Conservation (phyloP, 2,888 invertebrate genomes). For the Liopterus haemorrhoidalis region DNA sequence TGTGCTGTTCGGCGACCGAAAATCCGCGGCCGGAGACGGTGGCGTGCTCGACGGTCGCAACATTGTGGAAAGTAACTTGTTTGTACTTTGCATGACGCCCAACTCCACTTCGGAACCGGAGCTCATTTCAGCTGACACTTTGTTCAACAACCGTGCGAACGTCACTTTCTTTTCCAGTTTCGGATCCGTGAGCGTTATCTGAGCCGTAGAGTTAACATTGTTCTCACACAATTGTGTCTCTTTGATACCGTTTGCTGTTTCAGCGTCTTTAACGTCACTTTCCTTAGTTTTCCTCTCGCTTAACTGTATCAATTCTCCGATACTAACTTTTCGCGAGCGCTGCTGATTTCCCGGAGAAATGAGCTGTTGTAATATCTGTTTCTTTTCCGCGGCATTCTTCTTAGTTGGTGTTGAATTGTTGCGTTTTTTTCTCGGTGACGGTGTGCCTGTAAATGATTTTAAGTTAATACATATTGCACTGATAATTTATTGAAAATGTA, state of each 20-base stretch:
- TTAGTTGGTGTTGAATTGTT: slow-evolving; percentile 74
- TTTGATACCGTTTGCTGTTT: slow-evolving; percentile 50
- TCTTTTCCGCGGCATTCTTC: slow-evolving; percentile 70
- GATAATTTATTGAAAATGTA: neutral
- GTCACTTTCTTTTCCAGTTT: slow-evolving; percentile 74
- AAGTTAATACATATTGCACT: neutral
- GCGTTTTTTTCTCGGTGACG: slow-evolving; percentile 71
- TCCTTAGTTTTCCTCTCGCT: slow-evolving; percentile 52
- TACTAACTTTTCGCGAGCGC: slow-evolving; percentile 57
- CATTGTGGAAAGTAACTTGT: slow-evolving; percentile 42
- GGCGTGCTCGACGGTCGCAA: slow-evolving; percentile 51
- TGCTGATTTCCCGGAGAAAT: slow-evolving; percentile 61
- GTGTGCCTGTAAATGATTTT: slow-evolving; percentile 65
- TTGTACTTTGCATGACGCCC: slow-evolving; percentile 37
- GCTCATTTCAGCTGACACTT: slow-evolving; percentile 72
- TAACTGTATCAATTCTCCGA: slow-evolving; percentile 70
- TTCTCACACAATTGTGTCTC: slow-evolving; percentile 54
- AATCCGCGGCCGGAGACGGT: slow-evolving; percentile 61
- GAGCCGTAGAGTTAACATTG: slow-evolving; percentile 48
- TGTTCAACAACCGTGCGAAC: slow-evolving; percentile 66
- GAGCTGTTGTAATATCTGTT: slow-evolving; percentile 72
- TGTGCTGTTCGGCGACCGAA: slow-evolving; percentile 60
- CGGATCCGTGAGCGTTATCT: slow-evolving; percentile 57
- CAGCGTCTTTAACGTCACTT: slow-evolving; percentile 44
- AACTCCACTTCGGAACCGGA: slow-evolving; percentile 66